These are phyloP conservation scores for Callithrix jacchus DNA, from an alignment of 2,113 vertebrate genomes.

Conservation along the genomic window DNA sequence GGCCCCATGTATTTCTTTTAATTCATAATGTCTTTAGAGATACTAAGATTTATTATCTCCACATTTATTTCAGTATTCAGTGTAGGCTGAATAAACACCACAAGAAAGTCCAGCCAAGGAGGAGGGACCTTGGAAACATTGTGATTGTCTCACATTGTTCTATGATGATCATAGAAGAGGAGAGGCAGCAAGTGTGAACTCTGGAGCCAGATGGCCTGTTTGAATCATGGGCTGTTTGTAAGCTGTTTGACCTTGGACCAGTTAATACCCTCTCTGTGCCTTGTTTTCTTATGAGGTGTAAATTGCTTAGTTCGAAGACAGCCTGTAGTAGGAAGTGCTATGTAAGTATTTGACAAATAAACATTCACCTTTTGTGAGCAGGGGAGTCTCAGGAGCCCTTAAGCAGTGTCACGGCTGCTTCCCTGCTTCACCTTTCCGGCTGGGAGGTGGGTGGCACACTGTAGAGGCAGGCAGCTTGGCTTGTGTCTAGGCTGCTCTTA, in stretches of 20 bases:
- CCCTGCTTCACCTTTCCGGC: neutral
- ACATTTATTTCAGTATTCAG: neutral
- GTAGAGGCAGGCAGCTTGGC: neutral
- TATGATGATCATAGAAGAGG: neutral
- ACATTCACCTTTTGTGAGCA: neutral
- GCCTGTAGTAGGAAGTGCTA: neutral
- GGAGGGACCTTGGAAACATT: neutral
- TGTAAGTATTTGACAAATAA: neutral
- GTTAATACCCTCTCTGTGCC: neutral
- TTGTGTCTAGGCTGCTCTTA: neutral
- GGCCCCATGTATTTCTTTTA: neutral
- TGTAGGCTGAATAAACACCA: neutral
- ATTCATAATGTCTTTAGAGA: neutral
- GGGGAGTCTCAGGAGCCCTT: neutral
- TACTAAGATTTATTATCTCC: neutral
- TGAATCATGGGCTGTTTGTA: neutral
- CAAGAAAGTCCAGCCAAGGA: neutral
- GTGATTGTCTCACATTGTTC: neutral
- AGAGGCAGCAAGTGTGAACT: neutral
- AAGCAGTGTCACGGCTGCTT: neutral
- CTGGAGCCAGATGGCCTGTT: neutral
- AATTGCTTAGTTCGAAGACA: neutral
- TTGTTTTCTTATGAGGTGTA: neutral
- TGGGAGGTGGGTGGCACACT: rapidly evolving
- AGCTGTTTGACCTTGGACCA: neutral